Evolutionary conservation across 1,140 invertebrate genomes (phyloP).

Genomic region (Nephila pilipes): DNA sequence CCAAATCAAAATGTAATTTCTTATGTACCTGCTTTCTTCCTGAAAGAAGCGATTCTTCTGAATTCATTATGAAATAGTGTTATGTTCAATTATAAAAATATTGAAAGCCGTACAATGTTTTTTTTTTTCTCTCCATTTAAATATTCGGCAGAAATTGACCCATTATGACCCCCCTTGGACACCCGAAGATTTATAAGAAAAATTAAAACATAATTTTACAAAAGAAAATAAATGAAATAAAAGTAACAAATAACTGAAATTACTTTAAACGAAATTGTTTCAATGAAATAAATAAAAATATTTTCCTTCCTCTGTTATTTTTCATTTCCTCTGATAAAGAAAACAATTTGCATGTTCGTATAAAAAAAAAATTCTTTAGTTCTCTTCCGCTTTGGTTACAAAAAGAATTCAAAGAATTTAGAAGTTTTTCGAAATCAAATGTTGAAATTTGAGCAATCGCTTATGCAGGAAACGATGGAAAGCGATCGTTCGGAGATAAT

Average conservation of each 20-base stretch:
- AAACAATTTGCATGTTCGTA: not conserved
- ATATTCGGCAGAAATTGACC: too few species aligned
- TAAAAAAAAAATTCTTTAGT: not conserved
- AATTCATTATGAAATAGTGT: too few species aligned
- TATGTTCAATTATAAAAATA: too few species aligned
- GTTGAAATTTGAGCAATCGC: slow-evolving; percentile 1
- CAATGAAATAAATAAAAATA: not conserved
- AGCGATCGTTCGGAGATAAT: not conserved
- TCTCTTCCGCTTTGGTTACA: not conserved
- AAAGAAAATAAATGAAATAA: not conserved
- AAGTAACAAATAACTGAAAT: not conserved
- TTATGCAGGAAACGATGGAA: not conserved
- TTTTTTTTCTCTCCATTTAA: too few species aligned
- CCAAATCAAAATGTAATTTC: too few species aligned
- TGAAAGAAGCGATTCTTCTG: too few species aligned
- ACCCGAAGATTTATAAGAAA: not conserved
- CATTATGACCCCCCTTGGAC: too few species aligned
- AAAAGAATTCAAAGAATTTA: not conserved
- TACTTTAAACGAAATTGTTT: not conserved
- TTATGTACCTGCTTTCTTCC: too few species aligned
- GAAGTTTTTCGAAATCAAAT: not conserved
- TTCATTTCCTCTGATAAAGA: not conserved
- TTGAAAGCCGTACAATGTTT: too few species aligned
- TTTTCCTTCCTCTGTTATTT: not conserved
- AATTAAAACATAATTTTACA: not conserved